These are phyloP conservation scores for Stratiomys singularior DNA, from an alignment of 2,888 invertebrate species.

Conservation along the genomic window DNA sequence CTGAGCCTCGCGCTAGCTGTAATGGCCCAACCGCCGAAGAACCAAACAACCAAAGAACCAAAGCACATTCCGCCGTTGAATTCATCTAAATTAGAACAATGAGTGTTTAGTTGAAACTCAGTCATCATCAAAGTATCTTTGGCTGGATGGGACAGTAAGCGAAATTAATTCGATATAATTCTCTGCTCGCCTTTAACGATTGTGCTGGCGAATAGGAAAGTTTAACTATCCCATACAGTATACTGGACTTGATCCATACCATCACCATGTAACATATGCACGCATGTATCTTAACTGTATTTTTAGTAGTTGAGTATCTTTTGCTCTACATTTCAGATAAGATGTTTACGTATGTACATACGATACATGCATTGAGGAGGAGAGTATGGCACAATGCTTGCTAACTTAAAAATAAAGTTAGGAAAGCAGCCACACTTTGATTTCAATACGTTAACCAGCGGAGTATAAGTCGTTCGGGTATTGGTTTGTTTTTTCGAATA, in stretches of 20 bases:
- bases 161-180: slow-evolving; percentile 4
- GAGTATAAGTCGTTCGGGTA: neutral
- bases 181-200: neutral
- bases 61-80: neutral
- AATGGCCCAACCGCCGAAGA: neutral
- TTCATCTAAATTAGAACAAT: slow-evolving; percentile 31
- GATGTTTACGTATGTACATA: slow-evolving; percentile 26
- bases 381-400: slow-evolving; percentile 8
- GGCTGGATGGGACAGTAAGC: slow-evolving; percentile 1
- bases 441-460: slow-evolving; percentile 22
- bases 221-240: slow-evolving; percentile 1
- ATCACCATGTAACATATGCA: neutral
- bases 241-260: neutral
- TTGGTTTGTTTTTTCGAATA: slow-evolving; percentile 11
- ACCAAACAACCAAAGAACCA: no score
- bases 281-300: slow-evolving; percentile 31
- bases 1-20: neutral
- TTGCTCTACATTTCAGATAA: slow-evolving; percentile 37
- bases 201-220: neutral
- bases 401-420: slow-evolving; percentile 35
- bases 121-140: slow-evolving; percentile 26
- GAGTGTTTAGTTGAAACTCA: neutral
- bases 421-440: slow-evolving; percentile 9
- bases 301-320: slow-evolving; percentile 31
- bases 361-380: slow-evolving; percentile 13